These are phyloP conservation scores for Erebia palarica DNA, from an alignment of 2,888 invertebrate genomes.

Conservation along the genomic window DNA sequence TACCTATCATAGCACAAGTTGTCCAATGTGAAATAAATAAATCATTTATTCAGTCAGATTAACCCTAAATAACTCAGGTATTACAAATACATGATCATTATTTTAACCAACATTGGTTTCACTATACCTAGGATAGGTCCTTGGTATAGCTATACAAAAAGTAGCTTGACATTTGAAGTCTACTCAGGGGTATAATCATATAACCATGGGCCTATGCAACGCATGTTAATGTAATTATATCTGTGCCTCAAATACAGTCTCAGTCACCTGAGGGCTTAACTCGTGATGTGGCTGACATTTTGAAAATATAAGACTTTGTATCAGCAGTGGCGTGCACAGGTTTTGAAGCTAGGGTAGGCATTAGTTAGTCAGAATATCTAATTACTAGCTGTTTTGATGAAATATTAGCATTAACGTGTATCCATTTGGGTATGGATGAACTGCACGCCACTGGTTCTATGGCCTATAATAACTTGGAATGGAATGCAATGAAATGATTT, in stretches of 20 bases:
- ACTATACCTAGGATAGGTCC: neutral
- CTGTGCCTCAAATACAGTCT: constrained; percentile 6
- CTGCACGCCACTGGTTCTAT: too few species aligned
- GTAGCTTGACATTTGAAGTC: constrained; percentile 11
- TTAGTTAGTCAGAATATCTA: too few species aligned
- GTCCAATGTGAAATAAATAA: too few species aligned
- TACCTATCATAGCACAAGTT: too few species aligned
- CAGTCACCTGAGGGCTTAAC: neutral
- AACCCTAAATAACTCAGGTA: neutral
- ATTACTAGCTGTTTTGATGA: too few species aligned
- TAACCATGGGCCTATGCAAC: constrained; percentile 1
- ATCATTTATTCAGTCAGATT: neutral
- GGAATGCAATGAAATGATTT: too few species aligned
- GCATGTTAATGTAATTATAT: constrained; percentile 29
- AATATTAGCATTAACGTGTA: too few species aligned
- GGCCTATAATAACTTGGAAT: too few species aligned
- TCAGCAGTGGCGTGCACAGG: too few species aligned
- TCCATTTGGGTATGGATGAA: too few species aligned
- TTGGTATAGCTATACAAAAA: neutral
- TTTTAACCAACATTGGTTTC: neutral
- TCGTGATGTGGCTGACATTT: constrained; percentile 14
- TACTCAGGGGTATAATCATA: constrained; percentile 3
- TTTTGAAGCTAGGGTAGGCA: too few species aligned
- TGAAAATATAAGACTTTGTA: neutral
- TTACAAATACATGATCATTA: neutral